Evolutionary conservation across 2,797 vertebrate species (phyloP).

Genomic region (Trachurus trachurus): DNA sequence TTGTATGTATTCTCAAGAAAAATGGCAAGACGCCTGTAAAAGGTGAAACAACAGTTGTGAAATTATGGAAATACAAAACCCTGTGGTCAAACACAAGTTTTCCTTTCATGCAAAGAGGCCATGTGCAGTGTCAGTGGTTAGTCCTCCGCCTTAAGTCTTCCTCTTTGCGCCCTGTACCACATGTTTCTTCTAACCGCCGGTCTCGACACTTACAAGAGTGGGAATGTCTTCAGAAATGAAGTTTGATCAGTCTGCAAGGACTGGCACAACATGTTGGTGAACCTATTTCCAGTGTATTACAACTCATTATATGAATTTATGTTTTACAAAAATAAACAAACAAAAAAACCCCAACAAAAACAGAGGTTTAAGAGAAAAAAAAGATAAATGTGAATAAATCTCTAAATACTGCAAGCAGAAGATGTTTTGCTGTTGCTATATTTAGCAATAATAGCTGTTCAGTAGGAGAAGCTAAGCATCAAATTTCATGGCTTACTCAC

Average conservation of each 20-base stretch:
- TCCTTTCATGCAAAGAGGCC: constrained; percentile 39
- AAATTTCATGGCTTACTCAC: no score
- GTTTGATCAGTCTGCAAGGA: neutral
- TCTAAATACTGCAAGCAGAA: no score
- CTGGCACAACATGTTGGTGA: neutral
- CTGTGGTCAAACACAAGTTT: constrained; percentile 28
- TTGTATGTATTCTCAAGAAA: neutral
- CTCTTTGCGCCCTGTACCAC: constrained; percentile 22
- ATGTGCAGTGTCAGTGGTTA: constrained; percentile 24
- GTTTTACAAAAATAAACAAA: no score
- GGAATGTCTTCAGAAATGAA: neutral
- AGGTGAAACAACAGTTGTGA: neutral
- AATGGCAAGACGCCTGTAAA: constrained; percentile 17
- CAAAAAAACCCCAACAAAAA: no score
- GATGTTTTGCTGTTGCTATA: no score
- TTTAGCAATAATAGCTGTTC: no score
- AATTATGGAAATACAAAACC: constrained; percentile 20
- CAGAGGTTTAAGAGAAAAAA: no score
- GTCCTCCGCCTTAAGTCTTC: constrained; percentile 12
- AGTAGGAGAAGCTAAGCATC: no score
- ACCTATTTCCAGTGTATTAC: neutral
- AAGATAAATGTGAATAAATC: no score
- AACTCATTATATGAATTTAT: neutral
- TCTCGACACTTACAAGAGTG: neutral
- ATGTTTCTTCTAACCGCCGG: neutral